These are phyloP conservation scores for Sitodiplosis mosellana DNA, from an alignment of 1,140 invertebrate genomes.

Conservation along the genomic window DNA sequence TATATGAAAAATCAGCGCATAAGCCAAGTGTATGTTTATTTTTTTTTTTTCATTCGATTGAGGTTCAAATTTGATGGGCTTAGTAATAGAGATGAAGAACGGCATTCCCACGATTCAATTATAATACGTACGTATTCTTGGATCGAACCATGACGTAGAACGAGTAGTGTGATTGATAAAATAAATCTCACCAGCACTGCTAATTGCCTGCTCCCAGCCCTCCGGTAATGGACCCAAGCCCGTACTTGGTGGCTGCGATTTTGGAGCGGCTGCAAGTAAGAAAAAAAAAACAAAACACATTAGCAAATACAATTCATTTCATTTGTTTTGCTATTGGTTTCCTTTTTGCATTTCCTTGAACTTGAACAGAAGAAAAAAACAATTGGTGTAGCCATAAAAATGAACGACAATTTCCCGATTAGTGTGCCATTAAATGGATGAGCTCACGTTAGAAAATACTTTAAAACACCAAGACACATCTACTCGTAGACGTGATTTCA, in stretches of 20 bases:
- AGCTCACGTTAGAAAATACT: too few relatives aligned
- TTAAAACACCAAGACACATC: too few relatives aligned
- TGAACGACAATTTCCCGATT: too few relatives aligned
- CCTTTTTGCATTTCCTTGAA: too few relatives aligned
- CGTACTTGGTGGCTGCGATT: conserved; percentile 11
- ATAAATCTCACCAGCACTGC: conserved; percentile 85
- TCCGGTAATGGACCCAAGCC: conserved; percentile 68
- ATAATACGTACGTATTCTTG: conserved; percentile 73
- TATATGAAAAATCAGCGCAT: too few relatives aligned
- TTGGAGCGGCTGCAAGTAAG: conserved; percentile 11
- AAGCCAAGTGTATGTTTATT: too few relatives aligned
- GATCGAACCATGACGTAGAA: conserved; percentile 95
- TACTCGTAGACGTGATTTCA: too few relatives aligned
- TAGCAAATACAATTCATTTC: neutral
- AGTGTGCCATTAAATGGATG: too few relatives aligned
- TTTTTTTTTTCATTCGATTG: neutral
- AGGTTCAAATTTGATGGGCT: too few relatives aligned
- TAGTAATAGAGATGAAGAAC: too few relatives aligned
- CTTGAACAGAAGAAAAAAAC: too few relatives aligned
- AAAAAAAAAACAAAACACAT: neutral
- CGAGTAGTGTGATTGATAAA: conserved; percentile 92
- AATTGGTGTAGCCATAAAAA: too few relatives aligned
- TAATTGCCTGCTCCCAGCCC: conserved; percentile 89
- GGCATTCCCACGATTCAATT: neutral
- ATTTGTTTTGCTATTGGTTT: neutral